Base-by-base conservation (phyloP, 2,113 vertebrate genomes). In the Cephalophus harveyi region DNA sequence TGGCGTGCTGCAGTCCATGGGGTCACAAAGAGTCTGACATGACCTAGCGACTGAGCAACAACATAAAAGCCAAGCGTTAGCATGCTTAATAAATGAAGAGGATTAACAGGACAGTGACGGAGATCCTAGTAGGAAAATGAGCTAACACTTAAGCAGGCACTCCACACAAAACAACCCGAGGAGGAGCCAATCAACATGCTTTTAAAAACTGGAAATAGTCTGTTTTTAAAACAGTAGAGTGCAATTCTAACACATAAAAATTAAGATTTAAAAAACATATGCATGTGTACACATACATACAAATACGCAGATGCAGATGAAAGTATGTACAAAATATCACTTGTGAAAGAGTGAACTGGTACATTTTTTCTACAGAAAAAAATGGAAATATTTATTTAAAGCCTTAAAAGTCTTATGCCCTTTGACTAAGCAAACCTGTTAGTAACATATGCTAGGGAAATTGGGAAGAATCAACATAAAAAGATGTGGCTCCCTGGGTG, bases 391-490 rank as follows among this genome's bases (percentile, higher is more conserved):
- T 1, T 0, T 7, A 59, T 74, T 74, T 30, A 43, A 60, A 74
- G 28, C 28, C 54, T 86, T 62, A 60, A 46, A n/a, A 62, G 14
- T 33, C 55, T 15, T 62, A 23, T 15, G 54, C n/a, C 33, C 54
- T 90, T 17, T 62, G 54, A 74, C 64, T 10, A 91, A 54, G 43
- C 46, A n/a, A 33, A 71, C 21, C 50, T 36, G 46, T 5, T 28
- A 25, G n/a, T n/a, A 28, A 76, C 46, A 25, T 6, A 78, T 0
- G 1, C n/a, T 11, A 40, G n/a, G 48, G 48, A 79, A 36, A 10
- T 0, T 0, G 16, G 23, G 36, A 21, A 33, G 36, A 40, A 48
- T 54, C 8, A 33, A 40, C 30, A 2, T 6, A 21, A 74, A 14
- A 2, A 5, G 67, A 30, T 1, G 15, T 4, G n/a, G 88, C n/a